phyloP scores from a whole-genome alignment of 2,797 vertebrate genomes.

The Morus bassanus region DNA sequence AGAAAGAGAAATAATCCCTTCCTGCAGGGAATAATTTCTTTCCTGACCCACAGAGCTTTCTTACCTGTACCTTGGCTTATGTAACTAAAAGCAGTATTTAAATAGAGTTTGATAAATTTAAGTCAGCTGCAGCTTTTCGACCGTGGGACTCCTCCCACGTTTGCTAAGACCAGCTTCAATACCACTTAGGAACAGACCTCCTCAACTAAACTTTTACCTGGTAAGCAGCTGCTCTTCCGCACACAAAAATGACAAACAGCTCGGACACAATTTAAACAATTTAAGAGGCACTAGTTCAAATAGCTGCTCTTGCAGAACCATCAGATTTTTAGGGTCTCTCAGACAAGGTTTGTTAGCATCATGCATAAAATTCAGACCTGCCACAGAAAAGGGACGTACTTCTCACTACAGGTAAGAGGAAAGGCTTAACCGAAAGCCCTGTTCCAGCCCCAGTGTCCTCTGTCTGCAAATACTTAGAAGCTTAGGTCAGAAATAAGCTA shows the following conservation, averaged over 20 bases:
- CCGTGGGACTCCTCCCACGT: neutral
- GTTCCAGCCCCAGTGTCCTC: neutral
- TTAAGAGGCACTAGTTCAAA: neutral
- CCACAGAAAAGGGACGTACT: neutral
- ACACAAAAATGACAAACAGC: neutral
- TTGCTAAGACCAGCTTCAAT: neutral
- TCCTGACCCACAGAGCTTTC: neutral
- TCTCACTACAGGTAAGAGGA: neutral
- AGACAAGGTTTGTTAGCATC: neutral
- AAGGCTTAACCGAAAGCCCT: neutral
- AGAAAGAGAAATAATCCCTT: conserved; percentile 12
- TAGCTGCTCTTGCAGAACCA: neutral
- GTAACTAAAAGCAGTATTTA: neutral
- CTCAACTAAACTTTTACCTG: neutral
- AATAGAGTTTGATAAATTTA: neutral
- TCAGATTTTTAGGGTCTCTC: neutral
- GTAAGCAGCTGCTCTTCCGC: neutral
- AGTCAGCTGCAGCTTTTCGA: neutral
- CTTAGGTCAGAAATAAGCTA: neutral
- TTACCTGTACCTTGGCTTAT: neutral
- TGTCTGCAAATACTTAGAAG: neutral
- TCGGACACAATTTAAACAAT: neutral
- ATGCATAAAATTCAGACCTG: neutral
- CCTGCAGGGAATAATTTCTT: neutral
- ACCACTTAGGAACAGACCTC: neutral